Evolutionary conservation across 2,113 vertebrate genomes (phyloP).

Genomic region (Centropristis striata): DNA sequence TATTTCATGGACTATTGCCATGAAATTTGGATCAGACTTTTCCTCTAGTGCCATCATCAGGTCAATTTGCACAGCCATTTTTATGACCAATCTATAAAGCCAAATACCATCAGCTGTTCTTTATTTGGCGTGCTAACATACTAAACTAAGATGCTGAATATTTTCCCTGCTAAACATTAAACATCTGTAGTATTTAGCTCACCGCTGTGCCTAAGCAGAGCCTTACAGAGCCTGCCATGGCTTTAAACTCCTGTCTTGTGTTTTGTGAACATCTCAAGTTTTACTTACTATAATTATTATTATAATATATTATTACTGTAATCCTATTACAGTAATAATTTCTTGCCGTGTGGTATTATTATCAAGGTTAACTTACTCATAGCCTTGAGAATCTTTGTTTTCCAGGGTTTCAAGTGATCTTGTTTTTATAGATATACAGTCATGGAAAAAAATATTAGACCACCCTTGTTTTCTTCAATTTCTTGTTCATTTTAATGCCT

Average conservation of each 20-base stretch:
- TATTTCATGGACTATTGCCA: no score
- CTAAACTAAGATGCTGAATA: background rate
- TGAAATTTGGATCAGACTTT: no score
- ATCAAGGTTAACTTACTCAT: background rate
- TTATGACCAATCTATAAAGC: background rate
- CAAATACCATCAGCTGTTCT: background rate
- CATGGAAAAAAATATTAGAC: no score
- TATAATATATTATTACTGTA: no score
- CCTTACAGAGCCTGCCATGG: background rate
- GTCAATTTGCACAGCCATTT: background rate
- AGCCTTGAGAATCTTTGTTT: background rate
- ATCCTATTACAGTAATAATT: background rate
- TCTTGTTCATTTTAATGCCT: no score
- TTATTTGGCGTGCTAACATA: background rate
- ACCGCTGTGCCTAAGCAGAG: background rate
- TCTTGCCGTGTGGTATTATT: background rate
- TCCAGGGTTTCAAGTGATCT: conserved; percentile 2
- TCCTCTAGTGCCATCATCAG: background rate
- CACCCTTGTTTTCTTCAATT: no score
- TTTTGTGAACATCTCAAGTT: background rate
- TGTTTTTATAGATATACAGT: no score
- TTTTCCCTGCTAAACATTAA: background rate
- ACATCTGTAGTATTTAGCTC: background rate
- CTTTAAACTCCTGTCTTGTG: background rate
- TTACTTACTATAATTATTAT: no score